Evolutionary conservation across 2,888 invertebrate species (phyloP).

Genomic region (Lepidocyrtoides sp.): DNA sequence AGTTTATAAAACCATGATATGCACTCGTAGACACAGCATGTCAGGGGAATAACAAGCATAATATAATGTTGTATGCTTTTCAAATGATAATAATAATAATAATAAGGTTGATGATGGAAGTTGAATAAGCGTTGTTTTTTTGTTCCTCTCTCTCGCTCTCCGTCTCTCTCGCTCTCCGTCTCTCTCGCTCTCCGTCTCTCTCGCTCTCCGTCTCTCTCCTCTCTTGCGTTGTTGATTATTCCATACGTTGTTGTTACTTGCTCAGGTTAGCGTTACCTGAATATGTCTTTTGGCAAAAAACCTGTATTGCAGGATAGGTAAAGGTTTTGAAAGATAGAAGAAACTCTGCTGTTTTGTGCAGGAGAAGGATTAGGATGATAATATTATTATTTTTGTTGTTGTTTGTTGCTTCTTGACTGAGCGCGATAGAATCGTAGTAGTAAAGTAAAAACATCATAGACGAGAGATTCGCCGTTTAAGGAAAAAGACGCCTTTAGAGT

Average conservation of each 20-base stretch:
- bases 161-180: slow-evolving; percentile 28
- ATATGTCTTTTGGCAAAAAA: slow-evolving; percentile 30
- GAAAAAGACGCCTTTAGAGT: slow-evolving; percentile 45
- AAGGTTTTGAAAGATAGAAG: slow-evolving; percentile 32
- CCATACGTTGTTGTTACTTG: slow-evolving; percentile 56
- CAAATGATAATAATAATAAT: slow-evolving; percentile 34
- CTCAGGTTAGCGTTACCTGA: slow-evolving; percentile 15
- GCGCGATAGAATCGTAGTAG: slow-evolving; percentile 24
- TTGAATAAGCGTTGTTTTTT: slow-evolving; percentile 57
- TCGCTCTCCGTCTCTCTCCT: too few species aligned
- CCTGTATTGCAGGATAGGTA: slow-evolving; percentile 71
- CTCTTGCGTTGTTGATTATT: slow-evolving; percentile 62
- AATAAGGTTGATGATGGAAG: slow-evolving; percentile 68
- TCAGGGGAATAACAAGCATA: slow-evolving; percentile 17
- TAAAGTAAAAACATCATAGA: slow-evolving; percentile 15
- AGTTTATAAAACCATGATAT: slow-evolving; percentile 30
- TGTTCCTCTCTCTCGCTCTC: slow-evolving; percentile 45
- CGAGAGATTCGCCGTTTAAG: slow-evolving; percentile 62
- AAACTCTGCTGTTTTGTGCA: slow-evolving; percentile 15
- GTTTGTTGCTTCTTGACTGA: slow-evolving; percentile 53
- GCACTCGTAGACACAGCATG: not conserved
- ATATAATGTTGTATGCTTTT: not conserved
- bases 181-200: slow-evolving; percentile 38
- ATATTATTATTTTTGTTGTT: slow-evolving; percentile 73
- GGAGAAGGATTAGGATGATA: slow-evolving; percentile 4